phyloP scores from a whole-genome alignment of 1,140 invertebrate species.

The Doryteuthis pealeii region DNA sequence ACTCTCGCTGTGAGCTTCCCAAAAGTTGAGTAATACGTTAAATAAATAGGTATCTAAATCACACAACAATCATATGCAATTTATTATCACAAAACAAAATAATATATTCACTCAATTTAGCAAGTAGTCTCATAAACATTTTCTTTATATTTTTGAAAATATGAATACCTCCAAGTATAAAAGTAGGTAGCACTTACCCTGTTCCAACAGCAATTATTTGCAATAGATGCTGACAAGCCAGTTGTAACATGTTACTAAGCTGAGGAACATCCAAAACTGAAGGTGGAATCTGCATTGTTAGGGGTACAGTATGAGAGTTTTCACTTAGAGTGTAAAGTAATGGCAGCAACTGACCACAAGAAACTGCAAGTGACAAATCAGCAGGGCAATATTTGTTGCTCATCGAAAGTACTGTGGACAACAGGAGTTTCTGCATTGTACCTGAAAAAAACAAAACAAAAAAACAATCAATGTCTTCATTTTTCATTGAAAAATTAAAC shows the following conservation, averaged over 20 bases:
- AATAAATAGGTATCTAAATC: too few species aligned
- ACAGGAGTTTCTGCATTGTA: constrained; percentile 57
- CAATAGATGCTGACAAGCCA: constrained; percentile 62
- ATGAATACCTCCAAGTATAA: too few species aligned
- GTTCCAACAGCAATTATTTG: constrained; percentile 66
- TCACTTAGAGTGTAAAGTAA: constrained; percentile 60
- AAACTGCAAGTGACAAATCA: constrained; percentile 67
- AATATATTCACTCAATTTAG: too few species aligned
- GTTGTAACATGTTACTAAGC: constrained; percentile 42
- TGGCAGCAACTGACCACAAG: constrained; percentile 63
- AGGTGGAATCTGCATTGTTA: constrained; percentile 41
- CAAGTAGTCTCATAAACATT: too few species aligned
- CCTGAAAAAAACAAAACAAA: constrained; percentile 47
- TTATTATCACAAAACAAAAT: too few species aligned
- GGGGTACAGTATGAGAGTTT: constrained; percentile 33
- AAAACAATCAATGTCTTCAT: background rate
- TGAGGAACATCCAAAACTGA: constrained; percentile 42
- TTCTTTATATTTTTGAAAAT: too few species aligned
- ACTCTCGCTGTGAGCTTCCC: too few species aligned
- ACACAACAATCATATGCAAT: too few species aligned
- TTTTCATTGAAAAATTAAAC: background rate
- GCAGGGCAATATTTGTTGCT: constrained; percentile 65
- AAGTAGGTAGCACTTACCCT: constrained; percentile 59
- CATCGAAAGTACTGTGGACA: constrained; percentile 65
- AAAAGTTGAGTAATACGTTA: too few species aligned